Conservation (phyloP, 2,888 invertebrate species). For the Amphipoea oculea region DNA sequence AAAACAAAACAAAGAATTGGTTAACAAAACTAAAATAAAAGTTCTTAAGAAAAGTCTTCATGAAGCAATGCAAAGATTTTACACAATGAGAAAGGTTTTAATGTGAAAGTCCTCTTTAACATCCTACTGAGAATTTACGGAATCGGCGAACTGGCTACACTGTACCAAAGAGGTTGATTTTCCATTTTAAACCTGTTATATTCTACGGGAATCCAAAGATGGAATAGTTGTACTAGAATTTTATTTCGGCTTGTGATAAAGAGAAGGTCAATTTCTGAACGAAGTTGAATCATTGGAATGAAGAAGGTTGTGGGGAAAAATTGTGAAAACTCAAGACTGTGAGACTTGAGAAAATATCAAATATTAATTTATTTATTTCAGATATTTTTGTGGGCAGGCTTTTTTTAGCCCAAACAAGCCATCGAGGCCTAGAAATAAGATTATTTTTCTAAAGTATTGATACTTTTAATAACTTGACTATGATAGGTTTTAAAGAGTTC, state of each 20-base stretch:
- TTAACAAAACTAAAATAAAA: not conserved
- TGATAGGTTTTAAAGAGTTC: conserved; percentile 50
- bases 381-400: conserved; percentile 10
- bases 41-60: not conserved
- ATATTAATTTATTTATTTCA: conserved; percentile 19
- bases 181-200: not conserved
- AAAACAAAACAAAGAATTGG: not conserved
- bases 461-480: conserved; percentile 23
- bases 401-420: conserved; percentile 14
- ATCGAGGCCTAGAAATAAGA: conserved; percentile 41
- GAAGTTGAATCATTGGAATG: conserved; percentile 7
- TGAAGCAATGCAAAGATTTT: not conserved
- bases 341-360: conserved; percentile 49
- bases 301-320: conserved; percentile 47
- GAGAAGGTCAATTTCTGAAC: conserved; percentile 26
- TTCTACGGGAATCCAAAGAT: not conserved
- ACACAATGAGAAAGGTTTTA: not conserved
- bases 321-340: conserved; percentile 28
- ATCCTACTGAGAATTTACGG: not conserved
- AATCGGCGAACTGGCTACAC: not conserved
- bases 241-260: conserved; percentile 25
- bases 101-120: not conserved
- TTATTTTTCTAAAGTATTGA: conserved; percentile 42
- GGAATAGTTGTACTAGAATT: conserved; percentile 3
- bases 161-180: not conserved